These are phyloP conservation scores for Pogoniulus pusillus DNA, from an alignment of 2,797 vertebrate genomes.

Conservation along the genomic window DNA sequence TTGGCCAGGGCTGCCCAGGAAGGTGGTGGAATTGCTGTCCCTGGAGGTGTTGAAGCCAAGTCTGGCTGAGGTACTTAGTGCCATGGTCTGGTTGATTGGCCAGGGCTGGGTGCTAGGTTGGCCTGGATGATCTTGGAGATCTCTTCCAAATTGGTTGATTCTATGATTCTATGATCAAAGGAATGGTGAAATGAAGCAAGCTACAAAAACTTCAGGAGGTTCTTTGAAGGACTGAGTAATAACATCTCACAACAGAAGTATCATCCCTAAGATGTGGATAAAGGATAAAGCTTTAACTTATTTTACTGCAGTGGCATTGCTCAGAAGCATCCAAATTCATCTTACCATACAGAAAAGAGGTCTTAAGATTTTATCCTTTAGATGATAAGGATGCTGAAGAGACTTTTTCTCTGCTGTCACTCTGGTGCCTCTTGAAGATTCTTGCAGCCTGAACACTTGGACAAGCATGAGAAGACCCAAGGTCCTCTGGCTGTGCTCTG, in stretches of 20 bases:
- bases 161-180: too few relatives aligned
- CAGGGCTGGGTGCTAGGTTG: too few relatives aligned
- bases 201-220: slow-evolving; percentile 32
- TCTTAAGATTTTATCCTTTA: slow-evolving; percentile 49
- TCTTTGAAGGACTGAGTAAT: slow-evolving; percentile 31
- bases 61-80: too few relatives aligned
- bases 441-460: neutral
- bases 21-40: too few relatives aligned
- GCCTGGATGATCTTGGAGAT: too few relatives aligned
- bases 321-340: slow-evolving; percentile 58
- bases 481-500: slow-evolving; percentile 18
- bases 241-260: slow-evolving; percentile 41
- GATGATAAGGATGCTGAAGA: slow-evolving; percentile 39
- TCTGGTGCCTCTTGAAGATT: slow-evolving; percentile 25
- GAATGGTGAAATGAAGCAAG: slow-evolving; percentile 49
- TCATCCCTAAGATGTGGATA: slow-evolving; percentile 47
- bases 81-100: too few relatives aligned
- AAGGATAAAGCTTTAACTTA: slow-evolving; percentile 40
- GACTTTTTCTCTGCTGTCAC: slow-evolving; percentile 28
- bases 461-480: neutral
- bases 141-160: too few relatives aligned
- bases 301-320: slow-evolving; percentile 21
- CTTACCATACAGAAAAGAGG: slow-evolving; percentile 52
- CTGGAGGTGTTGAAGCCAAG: too few relatives aligned
- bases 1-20: too few relatives aligned